Evolutionary conservation across 2,113 vertebrate species (phyloP).

Genomic region (Alligator mississippiensis): DNA sequence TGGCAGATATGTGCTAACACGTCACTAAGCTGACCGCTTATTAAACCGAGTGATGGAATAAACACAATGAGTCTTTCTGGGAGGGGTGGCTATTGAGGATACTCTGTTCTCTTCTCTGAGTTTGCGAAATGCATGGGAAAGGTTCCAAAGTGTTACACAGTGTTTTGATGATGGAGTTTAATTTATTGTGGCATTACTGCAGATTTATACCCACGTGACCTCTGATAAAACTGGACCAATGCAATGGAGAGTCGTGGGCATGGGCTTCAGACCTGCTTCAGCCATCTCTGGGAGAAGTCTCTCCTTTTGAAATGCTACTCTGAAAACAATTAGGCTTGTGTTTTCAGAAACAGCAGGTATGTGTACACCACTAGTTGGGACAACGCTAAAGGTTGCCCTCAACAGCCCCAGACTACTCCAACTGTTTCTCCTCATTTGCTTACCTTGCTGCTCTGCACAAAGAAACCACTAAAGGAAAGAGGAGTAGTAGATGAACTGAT

Average conservation of each 20-base stretch:
- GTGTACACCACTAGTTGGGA: too few species aligned
- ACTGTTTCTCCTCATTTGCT: too few species aligned
- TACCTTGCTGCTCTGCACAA: too few species aligned
- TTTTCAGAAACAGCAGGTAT: background rate
- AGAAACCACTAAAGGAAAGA: too few species aligned
- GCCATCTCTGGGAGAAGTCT: background rate
- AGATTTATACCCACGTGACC: background rate
- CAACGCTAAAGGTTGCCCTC: too few species aligned
- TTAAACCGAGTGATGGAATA: background rate
- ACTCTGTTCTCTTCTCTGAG: background rate
- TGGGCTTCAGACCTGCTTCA: background rate
- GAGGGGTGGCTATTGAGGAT: background rate
- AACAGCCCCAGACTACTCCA: too few species aligned
- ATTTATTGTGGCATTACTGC: background rate
- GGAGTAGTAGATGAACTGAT: too few species aligned
- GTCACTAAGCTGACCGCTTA: background rate
- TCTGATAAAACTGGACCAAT: background rate
- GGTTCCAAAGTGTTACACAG: background rate
- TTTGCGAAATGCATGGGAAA: background rate
- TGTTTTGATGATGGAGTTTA: background rate
- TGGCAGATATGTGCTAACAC: background rate
- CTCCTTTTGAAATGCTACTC: background rate
- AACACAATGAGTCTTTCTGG: accelerated
- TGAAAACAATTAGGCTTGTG: background rate
- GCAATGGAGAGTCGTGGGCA: background rate